Conservation (phyloP, 1,140 invertebrate genomes). For the Neodiprion virginianus region DNA sequence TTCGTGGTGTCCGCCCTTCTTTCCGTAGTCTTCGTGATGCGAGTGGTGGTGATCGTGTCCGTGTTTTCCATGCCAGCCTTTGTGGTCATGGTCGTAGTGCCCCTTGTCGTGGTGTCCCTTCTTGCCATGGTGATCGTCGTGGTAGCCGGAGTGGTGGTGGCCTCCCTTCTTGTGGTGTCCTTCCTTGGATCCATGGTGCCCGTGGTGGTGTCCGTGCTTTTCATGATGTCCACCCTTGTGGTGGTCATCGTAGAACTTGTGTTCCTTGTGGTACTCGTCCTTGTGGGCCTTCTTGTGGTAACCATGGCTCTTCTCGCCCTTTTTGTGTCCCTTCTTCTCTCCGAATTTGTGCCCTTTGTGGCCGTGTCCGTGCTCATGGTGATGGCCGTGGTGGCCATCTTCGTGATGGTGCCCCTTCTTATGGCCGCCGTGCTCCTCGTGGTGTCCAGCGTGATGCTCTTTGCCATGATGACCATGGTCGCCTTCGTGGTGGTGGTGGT, state of each 20-base stretch:
- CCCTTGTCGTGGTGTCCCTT: slow-evolving; percentile 66
- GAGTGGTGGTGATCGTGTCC: slow-evolving; percentile 68
- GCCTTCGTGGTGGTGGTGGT: slow-evolving; percentile 70
- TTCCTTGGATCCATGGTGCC: slow-evolving; percentile 63
- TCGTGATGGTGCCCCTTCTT: slow-evolving; percentile 80
- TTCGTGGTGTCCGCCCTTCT: slow-evolving; percentile 67
- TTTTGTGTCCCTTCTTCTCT: slow-evolving; percentile 71
- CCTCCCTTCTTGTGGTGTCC: slow-evolving; percentile 75
- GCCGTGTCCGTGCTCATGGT: slow-evolving; percentile 77
- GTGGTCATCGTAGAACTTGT: slow-evolving; percentile 83
- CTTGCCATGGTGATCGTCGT: slow-evolving; percentile 50
- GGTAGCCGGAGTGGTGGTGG: slow-evolving; percentile 69
- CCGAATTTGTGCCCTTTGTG: slow-evolving; percentile 76
- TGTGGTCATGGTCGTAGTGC: slow-evolving; percentile 74
- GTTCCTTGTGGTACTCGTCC: slow-evolving; percentile 79
- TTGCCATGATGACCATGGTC: slow-evolving; percentile 73
- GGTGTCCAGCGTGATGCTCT: slow-evolving; percentile 62
- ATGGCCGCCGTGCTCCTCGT: slow-evolving; percentile 77
- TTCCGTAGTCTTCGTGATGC: slow-evolving; percentile 67
- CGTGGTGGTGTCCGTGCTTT: slow-evolving; percentile 71
- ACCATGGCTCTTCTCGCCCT: slow-evolving; percentile 69
- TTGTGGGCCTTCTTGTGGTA: slow-evolving; percentile 79
- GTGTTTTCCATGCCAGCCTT: slow-evolving; percentile 69
- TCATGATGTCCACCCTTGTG: slow-evolving; percentile 76
- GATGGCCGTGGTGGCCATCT: slow-evolving; percentile 70